These are phyloP conservation scores for Nymphalis io DNA, from an alignment of 1,140 invertebrate genomes.

Conservation along the genomic window DNA sequence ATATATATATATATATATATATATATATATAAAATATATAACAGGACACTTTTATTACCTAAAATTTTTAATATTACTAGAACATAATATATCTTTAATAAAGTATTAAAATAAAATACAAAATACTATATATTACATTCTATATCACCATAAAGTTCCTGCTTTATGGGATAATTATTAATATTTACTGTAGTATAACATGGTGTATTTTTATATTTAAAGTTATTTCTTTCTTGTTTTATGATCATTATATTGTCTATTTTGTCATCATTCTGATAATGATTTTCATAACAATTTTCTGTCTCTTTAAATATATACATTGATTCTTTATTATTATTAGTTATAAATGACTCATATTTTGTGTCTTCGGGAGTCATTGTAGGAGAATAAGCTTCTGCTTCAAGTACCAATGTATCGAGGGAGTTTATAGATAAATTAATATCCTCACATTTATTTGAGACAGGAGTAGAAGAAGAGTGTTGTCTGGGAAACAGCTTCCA, in stretches of 20 bases:
- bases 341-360: not conserved
- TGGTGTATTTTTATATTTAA: not conserved
- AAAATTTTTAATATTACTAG: no score
- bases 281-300: constrained; percentile 2
- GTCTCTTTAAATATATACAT: not conserved
- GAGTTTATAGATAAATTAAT: constrained; percentile 28
- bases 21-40: no score
- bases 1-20: no score
- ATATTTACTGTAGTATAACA: not conserved
- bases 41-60: no score
- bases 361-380: not conserved
- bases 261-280: not conserved
- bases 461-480: not conserved
- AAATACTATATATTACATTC: not conserved
- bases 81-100: not conserved
- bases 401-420: constrained; percentile 33
- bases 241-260: not conserved
- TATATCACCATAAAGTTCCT: constrained; percentile 26
- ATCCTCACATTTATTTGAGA: not conserved
- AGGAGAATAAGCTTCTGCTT: constrained; percentile 6
- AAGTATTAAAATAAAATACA: not conserved
- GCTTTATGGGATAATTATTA: constrained; percentile 12
- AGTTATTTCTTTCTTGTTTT: constrained; percentile 10
- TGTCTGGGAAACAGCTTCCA: constrained; percentile 11
- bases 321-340: constrained; percentile 10